A percentile compares a stretch with the other conserved stretches of the same genome.
These are phyloP conservation scores for Microctonus aethiopoides DNA, from an alignment of 2,888 invertebrate species.

Conservation along the genomic window DNA sequence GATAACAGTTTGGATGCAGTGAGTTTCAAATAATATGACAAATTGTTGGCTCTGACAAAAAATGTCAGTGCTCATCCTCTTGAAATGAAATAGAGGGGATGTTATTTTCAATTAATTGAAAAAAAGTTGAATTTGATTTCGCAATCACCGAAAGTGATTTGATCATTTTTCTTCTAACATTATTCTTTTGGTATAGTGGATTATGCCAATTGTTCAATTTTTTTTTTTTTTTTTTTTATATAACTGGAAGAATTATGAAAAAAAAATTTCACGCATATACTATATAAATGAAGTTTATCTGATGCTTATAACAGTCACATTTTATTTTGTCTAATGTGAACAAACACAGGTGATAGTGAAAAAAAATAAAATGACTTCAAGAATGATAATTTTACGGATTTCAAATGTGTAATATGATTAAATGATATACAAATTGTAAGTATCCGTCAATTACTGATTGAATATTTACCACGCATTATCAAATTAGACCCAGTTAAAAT, in stretches of 20 bases:
- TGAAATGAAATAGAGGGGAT: slow-evolving; percentile 32
- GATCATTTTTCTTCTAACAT: slow-evolving; percentile 38
- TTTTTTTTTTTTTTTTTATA: background rate
- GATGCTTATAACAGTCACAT: background rate
- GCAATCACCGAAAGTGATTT: slow-evolving; percentile 27
- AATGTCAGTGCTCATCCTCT: slow-evolving; percentile 56
- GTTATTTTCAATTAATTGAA: slow-evolving; percentile 33
- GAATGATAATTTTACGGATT: background rate
- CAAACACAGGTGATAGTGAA: background rate
- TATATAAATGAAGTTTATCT: background rate
- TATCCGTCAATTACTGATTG: background rate
- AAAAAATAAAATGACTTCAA: background rate
- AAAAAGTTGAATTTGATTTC: slow-evolving; percentile 12
- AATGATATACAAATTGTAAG: background rate
- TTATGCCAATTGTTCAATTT: background rate
- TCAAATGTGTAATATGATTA: background rate
- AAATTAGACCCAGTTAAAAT: background rate
- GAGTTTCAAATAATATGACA: slow-evolving; percentile 40
- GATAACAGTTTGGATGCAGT: no score
- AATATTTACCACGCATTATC: background rate
- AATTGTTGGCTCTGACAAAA: slow-evolving; percentile 61
- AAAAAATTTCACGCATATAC: background rate
- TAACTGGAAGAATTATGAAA: background rate
- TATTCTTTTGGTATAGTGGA: slow-evolving; percentile 9
- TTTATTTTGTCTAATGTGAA: background rate